phyloP scores from a whole-genome alignment of 1,140 invertebrate species.

The Lerema accius region DNA sequence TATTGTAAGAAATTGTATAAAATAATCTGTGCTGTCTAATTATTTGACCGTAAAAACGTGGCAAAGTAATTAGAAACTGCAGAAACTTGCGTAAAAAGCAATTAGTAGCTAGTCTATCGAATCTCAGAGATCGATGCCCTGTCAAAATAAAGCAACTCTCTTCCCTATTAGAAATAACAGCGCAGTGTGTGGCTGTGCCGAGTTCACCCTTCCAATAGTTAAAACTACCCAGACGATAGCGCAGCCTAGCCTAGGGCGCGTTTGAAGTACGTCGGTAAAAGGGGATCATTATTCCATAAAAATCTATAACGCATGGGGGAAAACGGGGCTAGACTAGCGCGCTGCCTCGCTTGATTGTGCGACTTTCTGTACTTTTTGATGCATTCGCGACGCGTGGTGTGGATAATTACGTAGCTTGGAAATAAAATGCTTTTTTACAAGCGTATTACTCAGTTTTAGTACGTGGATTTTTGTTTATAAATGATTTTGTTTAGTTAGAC shows the following conservation, averaged over 20 bases:
- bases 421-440: too few species aligned
- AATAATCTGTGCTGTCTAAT: too few species aligned
- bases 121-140: neutral
- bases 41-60: too few species aligned
- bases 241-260: constrained; percentile 29
- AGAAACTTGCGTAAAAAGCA: too few species aligned
- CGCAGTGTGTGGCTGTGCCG: neutral
- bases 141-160: neutral
- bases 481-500: too few species aligned
- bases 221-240: constrained; percentile 31
- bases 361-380: neutral
- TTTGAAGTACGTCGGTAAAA: constrained; percentile 16
- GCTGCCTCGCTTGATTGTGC: neutral
- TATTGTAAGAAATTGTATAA: too few species aligned
- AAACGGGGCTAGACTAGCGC: constrained; percentile 24
- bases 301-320: constrained; percentile 28
- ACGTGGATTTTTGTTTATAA: too few species aligned
- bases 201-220: constrained; percentile 30
- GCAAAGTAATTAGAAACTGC: too few species aligned
- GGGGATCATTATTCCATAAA: constrained; percentile 31
- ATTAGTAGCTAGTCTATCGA: too few species aligned
- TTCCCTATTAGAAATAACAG: neutral
- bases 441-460: too few species aligned
- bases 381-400: neutral
- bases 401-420: too few species aligned